Evolutionary conservation across 2,113 vertebrate species (phyloP), one percentile per base, ranked within the genome.

Genomic region (Zeus faber): DNA sequence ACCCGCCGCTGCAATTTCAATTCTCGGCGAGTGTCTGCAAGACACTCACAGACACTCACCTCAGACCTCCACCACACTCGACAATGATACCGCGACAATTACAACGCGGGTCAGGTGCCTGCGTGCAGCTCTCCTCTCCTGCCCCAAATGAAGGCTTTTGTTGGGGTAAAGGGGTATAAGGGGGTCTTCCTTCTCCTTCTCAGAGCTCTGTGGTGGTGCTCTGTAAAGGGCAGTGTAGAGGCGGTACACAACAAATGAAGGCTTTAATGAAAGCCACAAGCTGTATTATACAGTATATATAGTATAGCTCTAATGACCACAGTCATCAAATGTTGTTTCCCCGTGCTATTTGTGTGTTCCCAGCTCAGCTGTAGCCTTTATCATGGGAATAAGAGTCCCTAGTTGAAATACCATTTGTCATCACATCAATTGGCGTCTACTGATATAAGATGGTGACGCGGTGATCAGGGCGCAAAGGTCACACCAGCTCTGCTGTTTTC

Each of bases 181-280:
- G 11, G 29, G 29, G 29, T n/a, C n/a, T n/a, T n/a, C n/a, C n/a
- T n/a, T n/a, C n/a, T n/a, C n/a, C n/a, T n/a, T n/a, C n/a, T n/a
- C n/a, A n/a, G n/a, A n/a, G n/a, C n/a, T n/a, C n/a, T 31, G 2
- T 63, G 52, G 65, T 76, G 66, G 58, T 54, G 49, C 48, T 18
- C 59, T 57, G 51, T 74, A 72, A 85, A 83, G 67, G 76, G 71
- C 77, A 83, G 50, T 20, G 11, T 31, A 26, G 57, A 61, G 52
- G 33, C 70, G 61, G 63, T 49, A 64, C 58, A 26, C 49, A 65
- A 69, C 58, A 73, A 74, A 79, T 70, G 53, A 79, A 69, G 55
- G 60, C 57, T 74, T 64, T 76, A 83, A 83, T 79, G 67, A 84
- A 83, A 73, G 71, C 72, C 75, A 83, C 72, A 43, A 77, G 62